phyloP scores from a whole-genome alignment of 2,797 vertebrate genomes.

The Poecilia velifera region DNA sequence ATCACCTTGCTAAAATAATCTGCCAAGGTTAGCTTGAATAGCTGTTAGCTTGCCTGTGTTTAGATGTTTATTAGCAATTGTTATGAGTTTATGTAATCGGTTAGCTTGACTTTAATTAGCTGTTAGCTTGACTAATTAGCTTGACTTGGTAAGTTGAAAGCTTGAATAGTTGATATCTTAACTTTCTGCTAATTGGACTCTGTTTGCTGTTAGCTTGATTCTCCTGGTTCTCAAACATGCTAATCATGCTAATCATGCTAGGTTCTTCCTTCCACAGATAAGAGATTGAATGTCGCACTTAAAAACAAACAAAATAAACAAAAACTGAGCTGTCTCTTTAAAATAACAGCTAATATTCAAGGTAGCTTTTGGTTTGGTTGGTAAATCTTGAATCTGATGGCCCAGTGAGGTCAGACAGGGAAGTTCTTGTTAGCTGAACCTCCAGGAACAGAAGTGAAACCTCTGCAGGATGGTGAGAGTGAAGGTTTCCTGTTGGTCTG shows the following conservation, averaged over 20 bases:
- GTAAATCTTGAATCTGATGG: background rate
- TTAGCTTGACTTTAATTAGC: background rate
- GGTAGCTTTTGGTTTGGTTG: background rate
- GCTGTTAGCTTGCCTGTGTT: background rate
- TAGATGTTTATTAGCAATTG: background rate
- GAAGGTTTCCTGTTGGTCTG: background rate
- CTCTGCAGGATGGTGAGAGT: background rate
- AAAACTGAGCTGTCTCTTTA: background rate
- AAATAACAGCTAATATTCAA: background rate
- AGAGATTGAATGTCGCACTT: background rate
- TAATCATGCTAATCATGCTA: background rate
- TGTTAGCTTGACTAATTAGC: background rate
- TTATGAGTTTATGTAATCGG: background rate
- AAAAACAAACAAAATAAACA: background rate
- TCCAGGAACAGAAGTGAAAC: slow-evolving; percentile 29
- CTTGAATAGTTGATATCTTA: background rate
- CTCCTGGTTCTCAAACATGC: background rate
- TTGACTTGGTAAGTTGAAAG: background rate
- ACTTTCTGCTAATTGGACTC: background rate
- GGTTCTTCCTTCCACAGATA: background rate
- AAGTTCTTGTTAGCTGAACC: background rate
- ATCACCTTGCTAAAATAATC: background rate
- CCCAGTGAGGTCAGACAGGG: background rate
- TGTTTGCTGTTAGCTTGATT: background rate
- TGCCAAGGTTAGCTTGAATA: background rate